Evolutionary conservation across 2,888 invertebrate genomes (phyloP), one percentile per base, ranked within the genome.

Genomic region (Caenorhabditis sinica): DNA sequence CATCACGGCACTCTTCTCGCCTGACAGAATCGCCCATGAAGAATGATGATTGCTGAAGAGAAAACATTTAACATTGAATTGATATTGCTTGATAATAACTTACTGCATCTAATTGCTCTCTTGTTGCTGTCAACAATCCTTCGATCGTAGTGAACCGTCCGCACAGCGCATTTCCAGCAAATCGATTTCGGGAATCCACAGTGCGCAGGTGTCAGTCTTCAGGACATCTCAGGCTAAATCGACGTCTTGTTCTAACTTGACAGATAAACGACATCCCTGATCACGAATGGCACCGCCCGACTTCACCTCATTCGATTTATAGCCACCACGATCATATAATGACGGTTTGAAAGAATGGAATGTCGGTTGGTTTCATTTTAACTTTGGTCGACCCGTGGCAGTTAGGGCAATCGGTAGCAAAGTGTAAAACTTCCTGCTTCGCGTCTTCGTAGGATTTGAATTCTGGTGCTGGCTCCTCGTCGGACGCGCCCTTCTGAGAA

Each of bases 271-370:
- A 77, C 91, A 91, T 28, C 92, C 92, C 5, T 90, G 86, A 25
- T 90, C 90, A 23, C 86, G 79, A 36, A 90, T 90, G 0, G 90
- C 88, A 25, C 91, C 91, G 11, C 92, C 92, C 56, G 85, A 86
- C 69, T 85, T 88, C 13, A 99, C 97, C 94, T 99, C 99, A 93
- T 97, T 98, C 2, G 97, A 97, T 89, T 96, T 95, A 91, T 95
- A 95, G 0, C 98, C 98, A 93, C 99, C 99, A 0, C 93, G 93
- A 20, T 97, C 97, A 93, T 99, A 99, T 97, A 0, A 99, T 95
- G 0, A 97, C 97, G 93, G 98, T 96, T 93, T 99, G 98, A 93
- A 99, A 99, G 93, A 97, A 96, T 0, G 99, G 99, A 92, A 99
- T 97, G 89, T 95, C 95, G 0, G 92, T 92, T 20, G 92, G 91